These are phyloP conservation scores for Clivina fossor DNA, from an alignment of 2,888 invertebrate species.

Conservation along the genomic window DNA sequence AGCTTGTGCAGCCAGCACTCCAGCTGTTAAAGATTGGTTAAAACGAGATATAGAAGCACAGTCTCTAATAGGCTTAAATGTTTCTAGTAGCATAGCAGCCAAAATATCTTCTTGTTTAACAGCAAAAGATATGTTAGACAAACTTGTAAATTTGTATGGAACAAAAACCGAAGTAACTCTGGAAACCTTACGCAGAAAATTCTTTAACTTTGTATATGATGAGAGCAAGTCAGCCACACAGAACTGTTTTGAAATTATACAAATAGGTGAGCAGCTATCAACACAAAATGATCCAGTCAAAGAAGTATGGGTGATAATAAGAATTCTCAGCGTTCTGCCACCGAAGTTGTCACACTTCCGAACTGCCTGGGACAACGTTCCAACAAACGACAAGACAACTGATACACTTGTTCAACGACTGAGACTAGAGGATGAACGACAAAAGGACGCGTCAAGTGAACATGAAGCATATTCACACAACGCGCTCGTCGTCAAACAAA, in stretches of 20 bases:
- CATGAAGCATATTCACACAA: constrained; percentile 16
- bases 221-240: constrained; percentile 35
- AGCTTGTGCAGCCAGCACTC: constrained; percentile 24
- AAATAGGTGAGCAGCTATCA: constrained; percentile 25
- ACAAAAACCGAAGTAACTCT: constrained; percentile 38
- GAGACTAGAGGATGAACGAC: constrained; percentile 6
- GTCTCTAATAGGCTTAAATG: constrained; percentile 40
- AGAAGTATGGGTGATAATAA: constrained; percentile 8
- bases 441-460: constrained; percentile 5
- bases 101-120: constrained; percentile 39
- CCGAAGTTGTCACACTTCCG: constrained; percentile 18
- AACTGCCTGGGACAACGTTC: constrained; percentile 23
- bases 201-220: constrained; percentile 39
- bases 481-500: constrained; percentile 22
- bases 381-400: constrained; percentile 7
- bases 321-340: constrained; percentile 20
- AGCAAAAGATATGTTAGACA: constrained; percentile 37
- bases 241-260: constrained; percentile 39
- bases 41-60: constrained; percentile 41
- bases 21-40: constrained; percentile 36
- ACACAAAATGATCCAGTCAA: constrained; percentile 1
- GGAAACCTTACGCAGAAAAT: constrained; percentile 38
- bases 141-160: constrained; percentile 38
- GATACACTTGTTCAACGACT: constrained; percentile 21
- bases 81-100: constrained; percentile 38